Evolutionary conservation across 2,113 vertebrate genomes (phyloP).

Genomic region (Pithys albifrons): DNA sequence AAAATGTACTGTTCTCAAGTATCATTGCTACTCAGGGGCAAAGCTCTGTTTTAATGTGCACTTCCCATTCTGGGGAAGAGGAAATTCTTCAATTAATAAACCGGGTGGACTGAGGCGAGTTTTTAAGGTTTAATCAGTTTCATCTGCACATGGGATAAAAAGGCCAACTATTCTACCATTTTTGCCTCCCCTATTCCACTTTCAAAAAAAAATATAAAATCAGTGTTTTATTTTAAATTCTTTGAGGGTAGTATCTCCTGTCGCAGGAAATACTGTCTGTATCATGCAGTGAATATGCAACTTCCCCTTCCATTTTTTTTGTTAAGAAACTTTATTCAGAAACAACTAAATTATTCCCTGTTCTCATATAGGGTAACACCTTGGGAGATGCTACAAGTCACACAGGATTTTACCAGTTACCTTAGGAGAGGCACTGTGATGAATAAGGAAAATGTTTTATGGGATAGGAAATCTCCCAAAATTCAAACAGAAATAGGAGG

Average conservation of each 20-base stretch:
- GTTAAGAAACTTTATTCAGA: slow-evolving; percentile 64
- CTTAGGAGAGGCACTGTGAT: slow-evolving; percentile 8
- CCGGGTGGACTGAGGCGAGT: slow-evolving; percentile 82
- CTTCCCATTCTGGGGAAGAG: slow-evolving; percentile 84
- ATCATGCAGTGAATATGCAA: slow-evolving; percentile 72
- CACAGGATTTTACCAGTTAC: slow-evolving; percentile 63
- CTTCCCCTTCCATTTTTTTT: slow-evolving; percentile 25
- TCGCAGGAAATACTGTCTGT: slow-evolving; percentile 85
- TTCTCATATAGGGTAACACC: slow-evolving; percentile 53
- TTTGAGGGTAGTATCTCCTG: slow-evolving; percentile 82
- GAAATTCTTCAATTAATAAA: slow-evolving; percentile 91
- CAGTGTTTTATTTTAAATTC: slow-evolving; percentile 82
- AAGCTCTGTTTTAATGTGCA: slow-evolving; percentile 79
- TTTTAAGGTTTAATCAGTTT: slow-evolving; percentile 84
- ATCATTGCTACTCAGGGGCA: slow-evolving; percentile 79
- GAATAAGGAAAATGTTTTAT: slow-evolving; percentile 35
- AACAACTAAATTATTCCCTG: slow-evolving; percentile 65
- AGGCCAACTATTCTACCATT: slow-evolving; percentile 78
- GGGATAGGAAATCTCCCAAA: slow-evolving; percentile 42
- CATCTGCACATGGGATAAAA: slow-evolving; percentile 82
- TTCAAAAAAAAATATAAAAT: slow-evolving; percentile 71
- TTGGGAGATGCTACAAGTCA: slow-evolving; percentile 58
- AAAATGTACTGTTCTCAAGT: slow-evolving; percentile 78
- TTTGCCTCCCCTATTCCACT: slow-evolving; percentile 46
- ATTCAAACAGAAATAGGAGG: not conserved